A percentile compares a stretch with the other conserved stretches of the same genome.
Evolutionary conservation across 2,797 vertebrate genomes (phyloP).

Genomic region (Limnodromus scolopaceus): DNA sequence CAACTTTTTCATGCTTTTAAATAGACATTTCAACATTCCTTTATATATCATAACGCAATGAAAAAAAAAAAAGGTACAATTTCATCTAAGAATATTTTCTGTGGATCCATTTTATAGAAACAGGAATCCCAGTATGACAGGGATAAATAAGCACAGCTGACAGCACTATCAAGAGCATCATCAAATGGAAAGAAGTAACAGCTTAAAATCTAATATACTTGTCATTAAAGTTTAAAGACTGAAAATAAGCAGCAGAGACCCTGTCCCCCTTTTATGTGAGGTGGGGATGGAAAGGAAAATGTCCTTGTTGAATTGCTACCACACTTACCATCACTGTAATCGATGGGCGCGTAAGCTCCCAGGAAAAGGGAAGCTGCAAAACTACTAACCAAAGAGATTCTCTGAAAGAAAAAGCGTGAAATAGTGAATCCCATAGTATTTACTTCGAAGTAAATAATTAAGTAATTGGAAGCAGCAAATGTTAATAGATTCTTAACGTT

Average conservation of each 20-base stretch:
- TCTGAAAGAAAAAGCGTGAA: constrained; percentile 77
- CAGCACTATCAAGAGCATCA: neutral
- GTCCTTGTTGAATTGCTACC: neutral
- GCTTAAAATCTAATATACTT: neutral
- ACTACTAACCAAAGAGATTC: constrained; percentile 95
- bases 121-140: neutral
- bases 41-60: neutral
- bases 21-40: neutral
- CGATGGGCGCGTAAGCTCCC: constrained; percentile 87
- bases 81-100: neutral
- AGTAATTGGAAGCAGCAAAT: neutral
- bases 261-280: neutral
- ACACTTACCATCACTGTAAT: constrained; percentile 88
- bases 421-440: neutral
- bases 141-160: neutral
- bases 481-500: neutral
- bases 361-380: constrained; percentile 94
- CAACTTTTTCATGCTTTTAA: neutral
- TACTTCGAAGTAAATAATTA: neutral
- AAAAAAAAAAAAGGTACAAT: neutral
- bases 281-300: neutral
- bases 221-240: neutral
- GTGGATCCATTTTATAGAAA: neutral
- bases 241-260: neutral
- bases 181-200: neutral